Evolutionary conservation across 53 echinoderm and acorn worm species (phyloP), one percentile per base, ranked within the genome.

Genomic region (Patiria pectinifera): DNA sequence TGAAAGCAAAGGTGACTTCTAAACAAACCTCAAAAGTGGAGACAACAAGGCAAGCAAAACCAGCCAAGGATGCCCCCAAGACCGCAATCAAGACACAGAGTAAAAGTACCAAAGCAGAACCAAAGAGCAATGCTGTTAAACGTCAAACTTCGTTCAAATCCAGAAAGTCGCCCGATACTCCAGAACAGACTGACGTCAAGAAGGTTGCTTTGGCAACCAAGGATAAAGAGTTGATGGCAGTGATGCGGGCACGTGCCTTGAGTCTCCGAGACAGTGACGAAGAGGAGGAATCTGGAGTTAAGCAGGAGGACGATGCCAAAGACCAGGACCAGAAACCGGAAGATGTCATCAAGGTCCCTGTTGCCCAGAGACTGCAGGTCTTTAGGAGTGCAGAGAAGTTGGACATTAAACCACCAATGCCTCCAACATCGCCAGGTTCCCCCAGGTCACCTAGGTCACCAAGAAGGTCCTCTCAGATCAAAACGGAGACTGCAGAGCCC

Each of bases 231-330:
- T 87, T 99, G 85, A 83, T 97, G 59, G 96, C 94, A 26, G 88
- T 97, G 95, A 99, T 99, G 99, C 94, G 93, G 87, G 91, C 92
- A 43, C 83, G 99, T 23, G 95, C 96, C 2, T 25, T 63, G 75
- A 89, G 89, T 58, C 80, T 95, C 4, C 26, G 82, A 15, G 87
- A 96, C 53, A 78, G 94, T 82, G 93, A 91, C 78, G 98, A 98
- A 24, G 94, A 95, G 46, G 95, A 97, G 92, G 92, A 94, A 92
- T 87, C 93, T 25, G 95, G 94, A 49, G 89, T 80, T 53, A 82
- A 82, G 79, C 78, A 60, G 45, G 46, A 83, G 26, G 79, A 83
- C 13, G 79, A 91, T 43, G 77, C 26, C 13, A 85, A 95, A 59
- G 76, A 93, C 5, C 85, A 92, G 13, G 96, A 94, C 46, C 91